Evolutionary conservation across 1,140 invertebrate species (phyloP).

Genomic region (Patella vulgata): DNA sequence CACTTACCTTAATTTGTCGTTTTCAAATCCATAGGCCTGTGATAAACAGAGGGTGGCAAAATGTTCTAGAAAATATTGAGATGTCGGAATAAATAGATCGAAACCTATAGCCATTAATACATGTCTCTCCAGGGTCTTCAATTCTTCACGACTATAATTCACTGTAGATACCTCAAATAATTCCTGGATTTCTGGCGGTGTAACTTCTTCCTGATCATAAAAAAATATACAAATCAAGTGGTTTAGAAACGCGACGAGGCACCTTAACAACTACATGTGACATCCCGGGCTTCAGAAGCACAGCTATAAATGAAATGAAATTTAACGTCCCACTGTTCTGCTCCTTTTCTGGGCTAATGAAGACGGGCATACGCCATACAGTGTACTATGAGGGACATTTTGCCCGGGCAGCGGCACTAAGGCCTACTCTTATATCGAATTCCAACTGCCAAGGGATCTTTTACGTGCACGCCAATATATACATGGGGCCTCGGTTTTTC

Average conservation of each 20-base stretch:
- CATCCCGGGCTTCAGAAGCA: neutral
- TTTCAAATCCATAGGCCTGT: slow-evolving; percentile 14
- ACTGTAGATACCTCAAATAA: slow-evolving; percentile 34
- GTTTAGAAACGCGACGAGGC: too few species aligned
- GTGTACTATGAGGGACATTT: too few species aligned
- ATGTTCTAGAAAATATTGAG: slow-evolving; percentile 49
- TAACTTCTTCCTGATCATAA: slow-evolving; percentile 45
- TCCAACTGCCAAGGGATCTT: too few species aligned
- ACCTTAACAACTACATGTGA: neutral
- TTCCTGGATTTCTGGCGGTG: slow-evolving; percentile 46
- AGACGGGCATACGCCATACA: too few species aligned
- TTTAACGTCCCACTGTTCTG: too few species aligned
- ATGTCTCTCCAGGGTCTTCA: slow-evolving; percentile 43
- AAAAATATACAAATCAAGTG: too few species aligned
- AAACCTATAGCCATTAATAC: slow-evolving; percentile 43
- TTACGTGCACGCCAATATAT: too few species aligned
- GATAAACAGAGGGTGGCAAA: slow-evolving; percentile 32
- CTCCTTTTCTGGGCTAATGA: too few species aligned
- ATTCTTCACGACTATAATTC: slow-evolving; percentile 31
- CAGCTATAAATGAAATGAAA: too few species aligned
- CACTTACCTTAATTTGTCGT: slow-evolving; percentile 22
- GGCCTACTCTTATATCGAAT: too few species aligned
- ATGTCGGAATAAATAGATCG: slow-evolving; percentile 44
- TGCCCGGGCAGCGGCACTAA: too few species aligned
- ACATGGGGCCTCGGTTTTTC: too few species aligned